phyloP scores from a whole-genome alignment of 2,113 vertebrate genomes.

The Triplophysa tibetana region DNA sequence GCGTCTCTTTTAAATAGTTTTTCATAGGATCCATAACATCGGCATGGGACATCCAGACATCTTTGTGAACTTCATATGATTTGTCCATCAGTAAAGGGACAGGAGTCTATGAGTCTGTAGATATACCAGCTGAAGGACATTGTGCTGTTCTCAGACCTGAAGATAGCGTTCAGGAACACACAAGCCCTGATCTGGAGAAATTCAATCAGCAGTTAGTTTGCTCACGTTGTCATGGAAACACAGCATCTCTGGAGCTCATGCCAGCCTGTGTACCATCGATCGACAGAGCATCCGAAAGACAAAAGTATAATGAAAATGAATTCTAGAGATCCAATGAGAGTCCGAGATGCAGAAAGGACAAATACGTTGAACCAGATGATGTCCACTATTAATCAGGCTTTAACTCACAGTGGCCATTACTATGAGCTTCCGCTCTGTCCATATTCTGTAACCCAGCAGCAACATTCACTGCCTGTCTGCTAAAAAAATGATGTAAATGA shows the following conservation, averaged over 20 bases:
- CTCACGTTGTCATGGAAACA: constrained; percentile 42
- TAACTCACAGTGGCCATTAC: neutral
- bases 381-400: neutral
- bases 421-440: neutral
- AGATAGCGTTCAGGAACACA: constrained; percentile 9
- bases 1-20: too few species aligned
- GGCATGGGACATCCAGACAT: too few species aligned
- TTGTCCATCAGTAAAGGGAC: too few species aligned
- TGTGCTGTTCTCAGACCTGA: constrained; percentile 2
- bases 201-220: constrained; percentile 45
- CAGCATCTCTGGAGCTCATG: constrained; percentile 25
- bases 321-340: neutral
- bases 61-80: neutral
- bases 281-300: neutral
- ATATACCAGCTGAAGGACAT: neutral
- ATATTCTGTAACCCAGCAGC: neutral
- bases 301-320: neutral
- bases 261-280: constrained; percentile 16
- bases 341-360: neutral
- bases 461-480: neutral
- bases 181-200: constrained; percentile 20
- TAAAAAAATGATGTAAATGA: too few species aligned
- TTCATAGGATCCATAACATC: too few species aligned
- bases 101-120: too few species aligned
- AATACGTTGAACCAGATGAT: neutral